phyloP scores from a whole-genome alignment of 2,888 invertebrate genomes.

The Crematogaster levior region DNA sequence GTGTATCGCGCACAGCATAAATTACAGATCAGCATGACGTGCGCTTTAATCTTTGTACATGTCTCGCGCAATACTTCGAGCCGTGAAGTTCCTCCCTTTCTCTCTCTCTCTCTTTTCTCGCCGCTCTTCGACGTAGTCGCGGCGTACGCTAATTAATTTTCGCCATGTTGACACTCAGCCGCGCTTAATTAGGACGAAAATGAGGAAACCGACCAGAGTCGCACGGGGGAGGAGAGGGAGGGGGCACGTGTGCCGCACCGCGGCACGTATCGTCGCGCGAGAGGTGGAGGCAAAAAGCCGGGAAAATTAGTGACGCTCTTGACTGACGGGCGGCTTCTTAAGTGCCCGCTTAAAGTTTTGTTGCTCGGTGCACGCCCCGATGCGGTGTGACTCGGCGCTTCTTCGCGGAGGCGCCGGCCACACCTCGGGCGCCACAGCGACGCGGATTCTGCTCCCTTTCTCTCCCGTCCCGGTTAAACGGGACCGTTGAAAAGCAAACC shows the following conservation, averaged over 20 bases:
- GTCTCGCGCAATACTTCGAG: slow-evolving; percentile 12
- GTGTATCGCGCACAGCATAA: slow-evolving; percentile 6
- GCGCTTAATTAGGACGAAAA: slow-evolving; percentile 43
- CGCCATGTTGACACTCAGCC: slow-evolving; percentile 33
- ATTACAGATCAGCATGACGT: slow-evolving; percentile 38
- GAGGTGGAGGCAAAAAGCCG: slow-evolving; percentile 61
- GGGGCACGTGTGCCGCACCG: slow-evolving; percentile 71
- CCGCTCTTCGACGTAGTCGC: background rate
- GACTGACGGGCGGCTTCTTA: slow-evolving; percentile 73
- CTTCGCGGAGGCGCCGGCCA: slow-evolving; percentile 78
- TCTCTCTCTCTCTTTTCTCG: background rate
- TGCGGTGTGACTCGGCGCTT: slow-evolving; percentile 73
- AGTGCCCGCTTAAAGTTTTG: slow-evolving; percentile 79
- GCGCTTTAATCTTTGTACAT: slow-evolving; percentile 11
- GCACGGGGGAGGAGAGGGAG: background rate
- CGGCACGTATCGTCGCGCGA: slow-evolving; percentile 54
- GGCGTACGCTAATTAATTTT: slow-evolving; percentile 57
- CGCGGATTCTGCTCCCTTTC: slow-evolving; percentile 65
- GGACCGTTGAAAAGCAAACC: slow-evolving; percentile 7
- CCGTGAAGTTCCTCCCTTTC: background rate
- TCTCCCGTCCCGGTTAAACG: slow-evolving; percentile 28
- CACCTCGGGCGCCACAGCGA: slow-evolving; percentile 81
- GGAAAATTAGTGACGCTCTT: slow-evolving; percentile 79
- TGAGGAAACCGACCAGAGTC: slow-evolving; percentile 21
- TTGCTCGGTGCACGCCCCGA: slow-evolving; percentile 65